phyloP scores from a whole-genome alignment of 2,888 invertebrate genomes.

The Drosophila tanythrix region DNA sequence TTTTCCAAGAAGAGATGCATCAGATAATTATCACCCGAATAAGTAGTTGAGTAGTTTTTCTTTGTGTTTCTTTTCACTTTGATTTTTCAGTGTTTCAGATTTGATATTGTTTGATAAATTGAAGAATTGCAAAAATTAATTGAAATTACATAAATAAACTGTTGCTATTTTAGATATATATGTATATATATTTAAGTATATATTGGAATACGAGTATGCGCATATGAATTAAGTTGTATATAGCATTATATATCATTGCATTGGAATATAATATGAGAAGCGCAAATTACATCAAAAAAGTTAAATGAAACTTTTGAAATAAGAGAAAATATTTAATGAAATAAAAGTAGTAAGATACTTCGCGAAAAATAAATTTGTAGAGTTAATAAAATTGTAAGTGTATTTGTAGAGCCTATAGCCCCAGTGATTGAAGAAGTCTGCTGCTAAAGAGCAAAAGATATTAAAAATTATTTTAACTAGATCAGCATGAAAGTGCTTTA shows the following conservation, averaged over 20 bases:
- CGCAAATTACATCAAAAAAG: conserved; percentile 36
- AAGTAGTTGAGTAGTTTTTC: conserved; percentile 61
- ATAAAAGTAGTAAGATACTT: neutral
- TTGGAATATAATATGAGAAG: conserved; percentile 41
- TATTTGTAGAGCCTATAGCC: conserved; percentile 35
- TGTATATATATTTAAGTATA: conserved; percentile 40
- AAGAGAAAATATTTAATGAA: neutral
- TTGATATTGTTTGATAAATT: conserved; percentile 27
- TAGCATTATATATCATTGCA: conserved; percentile 57
- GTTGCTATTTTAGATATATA: conserved; percentile 47
- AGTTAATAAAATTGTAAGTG: conserved; percentile 2
- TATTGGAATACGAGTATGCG: conserved; percentile 57
- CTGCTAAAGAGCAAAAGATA: conserved; percentile 31
- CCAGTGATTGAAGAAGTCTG: conserved; percentile 20
- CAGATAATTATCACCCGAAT: conserved; percentile 38
- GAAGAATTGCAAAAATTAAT: conserved; percentile 48
- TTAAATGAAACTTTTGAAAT: neutral
- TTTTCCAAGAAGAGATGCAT: conserved; percentile 25
- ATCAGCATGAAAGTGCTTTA: conserved; percentile 36
- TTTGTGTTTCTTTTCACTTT: conserved; percentile 59
- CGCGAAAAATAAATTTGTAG: neutral
- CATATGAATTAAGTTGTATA: conserved; percentile 48
- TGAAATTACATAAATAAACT: conserved; percentile 47
- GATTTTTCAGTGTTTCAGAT: conserved; percentile 11
- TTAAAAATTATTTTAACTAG: conserved; percentile 22